A percentile compares a stretch with the other conserved stretches of the same genome.
These are phyloP conservation scores for Tetragnatha montana DNA, from an alignment of 2,888 invertebrate species.

Conservation along the genomic window DNA sequence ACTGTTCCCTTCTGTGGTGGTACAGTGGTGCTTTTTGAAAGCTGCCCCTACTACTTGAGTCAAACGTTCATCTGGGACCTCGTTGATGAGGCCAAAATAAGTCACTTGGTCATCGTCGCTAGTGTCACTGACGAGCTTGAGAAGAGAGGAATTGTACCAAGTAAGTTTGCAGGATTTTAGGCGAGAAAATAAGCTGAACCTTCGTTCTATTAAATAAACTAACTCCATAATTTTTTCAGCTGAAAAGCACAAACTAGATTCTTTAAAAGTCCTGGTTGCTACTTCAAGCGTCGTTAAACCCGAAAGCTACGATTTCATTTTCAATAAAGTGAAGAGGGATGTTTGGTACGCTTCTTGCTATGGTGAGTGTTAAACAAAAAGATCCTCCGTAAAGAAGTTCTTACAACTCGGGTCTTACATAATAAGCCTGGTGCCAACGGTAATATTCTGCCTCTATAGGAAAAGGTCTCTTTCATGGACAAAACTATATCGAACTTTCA, in stretches of 20 bases:
- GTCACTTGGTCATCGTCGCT: conserved; percentile 79
- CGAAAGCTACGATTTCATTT: conserved; percentile 79
- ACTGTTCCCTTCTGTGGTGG: conserved; percentile 77
- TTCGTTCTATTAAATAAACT: neutral
- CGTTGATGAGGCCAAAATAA: conserved; percentile 75
- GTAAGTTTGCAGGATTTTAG: conserved; percentile 17
- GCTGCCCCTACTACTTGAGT: conserved; percentile 78
- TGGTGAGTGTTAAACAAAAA: conserved; percentile 76
- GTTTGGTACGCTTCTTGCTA: conserved; percentile 77
- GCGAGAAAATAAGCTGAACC: neutral
- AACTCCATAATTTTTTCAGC: conserved; percentile 24
- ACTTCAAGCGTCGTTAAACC: conserved; percentile 74
- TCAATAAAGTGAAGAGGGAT: conserved; percentile 78
- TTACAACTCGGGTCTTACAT: too few relatives aligned
- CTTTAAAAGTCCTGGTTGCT: conserved; percentile 15
- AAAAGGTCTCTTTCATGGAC: too few relatives aligned
- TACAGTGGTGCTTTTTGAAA: conserved; percentile 79
- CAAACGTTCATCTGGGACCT: conserved; percentile 76
- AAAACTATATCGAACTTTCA: too few relatives aligned
- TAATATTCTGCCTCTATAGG: too few relatives aligned
- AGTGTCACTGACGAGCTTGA: conserved; percentile 79
- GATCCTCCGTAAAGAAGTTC: too few relatives aligned
- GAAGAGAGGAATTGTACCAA: conserved; percentile 74
- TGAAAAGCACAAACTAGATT: conserved; percentile 23
- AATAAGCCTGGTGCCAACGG: too few relatives aligned